A percentile compares a stretch with the other conserved stretches of the same genome.
Conservation (phyloP, 1,140 invertebrate genomes). For the Halictus rubicundus region DNA sequence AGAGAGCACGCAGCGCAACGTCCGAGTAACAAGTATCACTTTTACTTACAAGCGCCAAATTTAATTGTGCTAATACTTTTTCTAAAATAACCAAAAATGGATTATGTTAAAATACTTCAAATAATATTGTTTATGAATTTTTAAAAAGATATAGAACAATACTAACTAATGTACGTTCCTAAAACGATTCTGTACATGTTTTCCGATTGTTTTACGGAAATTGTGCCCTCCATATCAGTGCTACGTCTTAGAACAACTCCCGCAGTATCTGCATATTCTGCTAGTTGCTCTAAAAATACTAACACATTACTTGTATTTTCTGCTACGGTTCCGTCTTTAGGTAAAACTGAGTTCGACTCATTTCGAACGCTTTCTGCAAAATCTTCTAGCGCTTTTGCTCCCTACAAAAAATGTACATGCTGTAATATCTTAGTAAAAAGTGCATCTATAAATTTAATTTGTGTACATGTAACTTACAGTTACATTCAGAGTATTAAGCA, state of each 20-base stretch:
- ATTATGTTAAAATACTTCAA: background rate
- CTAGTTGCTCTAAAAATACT: constrained; percentile 92
- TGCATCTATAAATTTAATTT: background rate
- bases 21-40: constrained; percentile 91
- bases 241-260: constrained; percentile 83
- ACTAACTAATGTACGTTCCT: constrained; percentile 89
- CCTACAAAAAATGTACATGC: constrained; percentile 80
- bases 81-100: constrained; percentile 81
- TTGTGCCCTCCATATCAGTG: constrained; percentile 79
- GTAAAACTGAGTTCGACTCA: constrained; percentile 91
- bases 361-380: constrained; percentile 94
- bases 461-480: constrained; percentile 82
- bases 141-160: constrained; percentile 9
- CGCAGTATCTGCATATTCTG: constrained; percentile 89
- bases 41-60: constrained; percentile 90
- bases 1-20: constrained; percentile 90
- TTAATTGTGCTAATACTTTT: constrained; percentile 92
- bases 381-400: constrained; percentile 93
- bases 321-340: constrained; percentile 97
- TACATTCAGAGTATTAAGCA: constrained; percentile 87
- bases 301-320: constrained; percentile 96
- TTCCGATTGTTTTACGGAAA: constrained; percentile 80
- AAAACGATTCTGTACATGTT: constrained; percentile 83
- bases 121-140: constrained; percentile 5
- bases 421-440: constrained; percentile 5